Conservation (phyloP, 2,888 invertebrate genomes). For the Cephus nigrinus region DNA sequence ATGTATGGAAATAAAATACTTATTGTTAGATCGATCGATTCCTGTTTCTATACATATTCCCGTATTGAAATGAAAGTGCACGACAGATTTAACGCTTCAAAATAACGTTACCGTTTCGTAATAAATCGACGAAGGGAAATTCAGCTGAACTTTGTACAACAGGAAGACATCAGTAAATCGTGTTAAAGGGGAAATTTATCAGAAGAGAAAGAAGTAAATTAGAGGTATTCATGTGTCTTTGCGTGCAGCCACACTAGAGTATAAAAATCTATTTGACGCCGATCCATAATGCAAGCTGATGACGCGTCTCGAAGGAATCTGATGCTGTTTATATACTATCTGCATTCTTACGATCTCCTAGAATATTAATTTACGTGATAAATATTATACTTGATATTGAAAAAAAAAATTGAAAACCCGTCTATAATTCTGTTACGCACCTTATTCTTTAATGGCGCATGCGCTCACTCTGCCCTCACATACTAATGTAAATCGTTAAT, state of each 20-base stretch:
- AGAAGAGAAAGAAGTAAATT: neutral
- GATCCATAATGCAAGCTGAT: neutral
- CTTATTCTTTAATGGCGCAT: neutral
- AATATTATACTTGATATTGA: neutral
- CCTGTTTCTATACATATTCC: neutral
- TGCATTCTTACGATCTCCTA: conserved; percentile 19
- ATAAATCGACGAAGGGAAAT: conserved; percentile 39
- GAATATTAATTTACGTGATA: conserved; percentile 26
- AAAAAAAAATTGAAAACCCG: neutral
- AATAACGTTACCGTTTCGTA: conserved; percentile 28
- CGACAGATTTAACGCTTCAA: conserved; percentile 14
- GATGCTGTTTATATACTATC: neutral
- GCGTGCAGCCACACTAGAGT: neutral
- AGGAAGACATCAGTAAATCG: neutral
- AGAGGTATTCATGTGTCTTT: no score
- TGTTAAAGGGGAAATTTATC: neutral
- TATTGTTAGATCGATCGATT: neutral
- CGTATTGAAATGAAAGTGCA: neutral
- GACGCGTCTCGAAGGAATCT: neutral
- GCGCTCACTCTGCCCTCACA: neutral
- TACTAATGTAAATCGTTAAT: neutral
- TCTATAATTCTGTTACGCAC: neutral
- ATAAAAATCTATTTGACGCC: neutral
- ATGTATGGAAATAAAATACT: neutral
- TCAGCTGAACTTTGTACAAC: neutral